Conservation (phyloP, 2,113 vertebrate species). For the Hoplias malabaricus region DNA sequence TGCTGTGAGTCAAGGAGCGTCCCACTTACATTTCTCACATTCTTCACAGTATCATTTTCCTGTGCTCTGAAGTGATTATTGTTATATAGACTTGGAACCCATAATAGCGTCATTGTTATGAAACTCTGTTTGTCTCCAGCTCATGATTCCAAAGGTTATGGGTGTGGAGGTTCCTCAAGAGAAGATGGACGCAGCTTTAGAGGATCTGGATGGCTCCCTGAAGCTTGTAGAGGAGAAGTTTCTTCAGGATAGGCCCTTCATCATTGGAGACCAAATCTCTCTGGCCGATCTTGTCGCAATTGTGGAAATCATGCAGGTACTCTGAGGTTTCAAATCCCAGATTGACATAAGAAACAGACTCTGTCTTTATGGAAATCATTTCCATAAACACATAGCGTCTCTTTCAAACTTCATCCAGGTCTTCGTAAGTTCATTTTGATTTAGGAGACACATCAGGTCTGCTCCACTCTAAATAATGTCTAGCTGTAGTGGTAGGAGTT, state of each 20-base stretch:
- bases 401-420: too few relatives aligned
- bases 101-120: not conserved
- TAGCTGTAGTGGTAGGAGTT: too few relatives aligned
- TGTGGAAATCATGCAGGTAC: slow-evolving; percentile 90
- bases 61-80: too few relatives aligned
- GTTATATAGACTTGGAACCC: too few relatives aligned
- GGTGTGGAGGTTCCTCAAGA: slow-evolving; percentile 73
- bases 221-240: slow-evolving; percentile 82
- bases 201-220: slow-evolving; percentile 74
- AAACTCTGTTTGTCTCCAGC: slow-evolving; percentile 17
- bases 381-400: too few relatives aligned
- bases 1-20: not conserved
- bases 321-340: not conserved
- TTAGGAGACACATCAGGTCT: too few relatives aligned
- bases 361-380: too few relatives aligned
- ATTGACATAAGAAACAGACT: too few relatives aligned
- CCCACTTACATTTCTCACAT: too few relatives aligned
- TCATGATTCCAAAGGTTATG: slow-evolving; percentile 61
- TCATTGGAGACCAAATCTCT: slow-evolving; percentile 78
- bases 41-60: too few relatives aligned
- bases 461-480: too few relatives aligned
- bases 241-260: slow-evolving; percentile 81
- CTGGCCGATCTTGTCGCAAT: slow-evolving; percentile 88
- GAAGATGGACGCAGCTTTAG: slow-evolving; percentile 74
- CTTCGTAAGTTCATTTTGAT: too few relatives aligned